Evolutionary conservation across 2,797 vertebrate species (phyloP).

Genomic region (Picus viridis): DNA sequence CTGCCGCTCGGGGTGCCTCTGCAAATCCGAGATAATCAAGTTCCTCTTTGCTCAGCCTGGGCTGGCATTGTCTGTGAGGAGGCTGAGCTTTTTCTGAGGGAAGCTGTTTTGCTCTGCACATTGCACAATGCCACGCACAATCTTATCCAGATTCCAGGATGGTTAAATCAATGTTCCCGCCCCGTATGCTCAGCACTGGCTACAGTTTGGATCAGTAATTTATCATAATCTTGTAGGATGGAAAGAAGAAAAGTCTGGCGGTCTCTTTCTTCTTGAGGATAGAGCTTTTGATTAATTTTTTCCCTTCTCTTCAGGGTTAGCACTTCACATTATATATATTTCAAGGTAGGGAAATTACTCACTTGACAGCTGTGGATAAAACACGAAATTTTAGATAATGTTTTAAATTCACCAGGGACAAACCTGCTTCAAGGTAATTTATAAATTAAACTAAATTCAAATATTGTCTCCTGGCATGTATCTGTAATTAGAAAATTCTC

Average conservation of each 20-base stretch:
- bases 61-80: not conserved
- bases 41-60: not conserved
- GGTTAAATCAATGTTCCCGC: not conserved
- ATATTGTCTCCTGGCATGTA: constrained; percentile 45
- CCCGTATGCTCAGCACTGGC: not conserved
- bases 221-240: not conserved
- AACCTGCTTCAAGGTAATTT: constrained; percentile 57
- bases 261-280: not conserved
- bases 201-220: not conserved
- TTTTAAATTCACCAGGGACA: constrained; percentile 35
- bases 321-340: not conserved
- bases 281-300: constrained; percentile 23
- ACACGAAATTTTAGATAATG: constrained; percentile 32
- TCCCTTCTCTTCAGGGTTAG: not conserved
- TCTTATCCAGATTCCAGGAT: not conserved
- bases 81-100: not conserved
- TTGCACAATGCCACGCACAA: too few species aligned
- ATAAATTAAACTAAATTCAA: constrained; percentile 59
- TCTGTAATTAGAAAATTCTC: constrained; percentile 63
- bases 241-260: not conserved
- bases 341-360: constrained; percentile 13
- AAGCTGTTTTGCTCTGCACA: not conserved
- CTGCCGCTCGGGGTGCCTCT: not conserved
- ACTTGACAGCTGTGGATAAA: constrained; percentile 56
- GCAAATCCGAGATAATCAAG: constrained; percentile 1